Percentiles rank a stretch among this genome's conserved stretches.
Conservation (phyloP, 2,888 invertebrate species). For the Liposcelis brunnea region DNA sequence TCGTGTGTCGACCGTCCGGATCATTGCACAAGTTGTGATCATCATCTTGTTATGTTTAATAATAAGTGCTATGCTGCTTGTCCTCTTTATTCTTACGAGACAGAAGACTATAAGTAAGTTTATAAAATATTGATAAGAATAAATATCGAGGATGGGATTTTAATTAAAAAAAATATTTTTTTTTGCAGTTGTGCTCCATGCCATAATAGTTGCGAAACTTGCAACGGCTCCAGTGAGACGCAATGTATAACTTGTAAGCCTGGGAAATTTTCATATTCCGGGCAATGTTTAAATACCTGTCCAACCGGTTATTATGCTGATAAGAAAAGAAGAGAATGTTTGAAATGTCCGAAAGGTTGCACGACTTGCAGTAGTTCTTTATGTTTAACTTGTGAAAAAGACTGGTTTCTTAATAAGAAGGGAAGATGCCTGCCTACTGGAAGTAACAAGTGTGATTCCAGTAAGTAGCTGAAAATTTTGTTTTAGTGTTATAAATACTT, state of each 20-base stretch:
- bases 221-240: constrained; percentile 55
- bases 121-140: background rate
- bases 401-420: constrained; percentile 61
- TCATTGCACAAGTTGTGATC: constrained; percentile 73
- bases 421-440: constrained; percentile 54
- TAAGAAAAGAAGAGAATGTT: constrained; percentile 60
- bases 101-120: constrained; percentile 60
- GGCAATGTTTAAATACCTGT: constrained; percentile 49
- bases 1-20: constrained; percentile 70
- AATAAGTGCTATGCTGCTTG: constrained; percentile 71
- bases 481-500: constrained; percentile 11
- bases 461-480: constrained; percentile 32
- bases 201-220: constrained; percentile 63
- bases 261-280: constrained; percentile 51
- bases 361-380: constrained; percentile 51
- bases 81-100: constrained; percentile 65
- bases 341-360: constrained; percentile 63
- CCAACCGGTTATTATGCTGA: constrained; percentile 59
- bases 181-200: constrained; percentile 51
- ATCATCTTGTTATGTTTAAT: constrained; percentile 66
- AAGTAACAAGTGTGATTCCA: constrained; percentile 47
- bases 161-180: constrained; percentile 8
- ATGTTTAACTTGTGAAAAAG: constrained; percentile 54
- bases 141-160: too few species aligned
- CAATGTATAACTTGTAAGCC: constrained; percentile 69